These are phyloP conservation scores for Hybognathus amarus DNA, from an alignment of 2,797 vertebrate genomes.

Conservation along the genomic window DNA sequence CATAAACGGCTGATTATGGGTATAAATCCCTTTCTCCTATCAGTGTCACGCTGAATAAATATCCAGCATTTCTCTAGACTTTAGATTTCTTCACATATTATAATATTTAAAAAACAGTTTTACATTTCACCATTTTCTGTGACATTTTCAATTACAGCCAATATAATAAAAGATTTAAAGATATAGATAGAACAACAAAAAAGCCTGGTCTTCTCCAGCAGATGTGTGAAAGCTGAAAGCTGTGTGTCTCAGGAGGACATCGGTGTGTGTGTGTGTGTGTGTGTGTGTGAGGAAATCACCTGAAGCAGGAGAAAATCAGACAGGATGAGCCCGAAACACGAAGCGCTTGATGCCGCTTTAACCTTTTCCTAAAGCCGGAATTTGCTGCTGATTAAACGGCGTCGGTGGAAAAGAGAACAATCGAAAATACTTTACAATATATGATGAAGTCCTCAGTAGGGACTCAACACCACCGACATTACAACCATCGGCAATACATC, in stretches of 20 bases:
- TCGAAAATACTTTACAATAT: conserved; percentile 55
- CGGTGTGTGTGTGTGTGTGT: conserved; percentile 46
- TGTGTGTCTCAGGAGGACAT: not conserved
- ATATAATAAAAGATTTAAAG: not conserved
- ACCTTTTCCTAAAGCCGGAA: conserved; percentile 66
- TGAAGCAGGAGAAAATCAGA: conserved; percentile 65
- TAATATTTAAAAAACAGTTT: too few relatives aligned
- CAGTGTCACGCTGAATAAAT: not conserved
- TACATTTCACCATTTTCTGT: not conserved
- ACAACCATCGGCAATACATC: conserved; percentile 3
- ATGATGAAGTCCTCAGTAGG: conserved; percentile 52
- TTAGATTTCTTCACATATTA: not conserved
- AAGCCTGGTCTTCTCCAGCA: not conserved
- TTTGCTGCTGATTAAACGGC: conserved; percentile 67
- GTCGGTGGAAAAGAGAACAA: conserved; percentile 65
- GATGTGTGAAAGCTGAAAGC: not conserved
- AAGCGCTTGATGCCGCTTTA: conserved; percentile 63
- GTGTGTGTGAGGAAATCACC: conserved; percentile 64
- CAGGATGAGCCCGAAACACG: conserved; percentile 62
- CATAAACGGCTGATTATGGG: not conserved
- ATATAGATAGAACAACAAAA: too few relatives aligned
- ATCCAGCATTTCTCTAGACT: not conserved
- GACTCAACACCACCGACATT: conserved; percentile 11
- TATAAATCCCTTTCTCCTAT: not conserved
- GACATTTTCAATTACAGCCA: not conserved